Base-by-base conservation (phyloP, 2,797 vertebrate species). In the Sebastes vulpes region DNA sequence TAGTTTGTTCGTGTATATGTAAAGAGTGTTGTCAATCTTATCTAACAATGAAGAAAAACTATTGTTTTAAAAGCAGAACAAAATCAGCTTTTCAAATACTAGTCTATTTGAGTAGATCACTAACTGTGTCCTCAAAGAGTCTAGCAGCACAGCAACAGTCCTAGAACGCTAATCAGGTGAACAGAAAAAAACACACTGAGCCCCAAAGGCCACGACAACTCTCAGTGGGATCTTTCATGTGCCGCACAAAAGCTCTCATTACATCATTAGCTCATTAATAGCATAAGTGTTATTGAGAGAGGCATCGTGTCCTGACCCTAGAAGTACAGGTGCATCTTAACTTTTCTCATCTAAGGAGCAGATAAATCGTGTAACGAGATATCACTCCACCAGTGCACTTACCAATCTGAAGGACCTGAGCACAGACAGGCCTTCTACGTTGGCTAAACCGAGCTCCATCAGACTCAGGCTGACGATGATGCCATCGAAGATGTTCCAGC, bases 401-500 rank as follows among this genome's bases (percentile, higher is more conserved):
- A 99, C 99, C 98, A 99, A 84, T 94, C 99, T 91, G 80, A 99
- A 99, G 56, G 99, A 99, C 84, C 99, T 95, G 72, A 99, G 97
- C 75, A 99, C 98, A 54, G 98, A 99, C 70, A 99, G 94, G 76
- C 98, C 98, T 92, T 99, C 98, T 4, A 99, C 98, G 5, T 98
- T 98, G 75, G 97, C 95, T 92, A 99, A 93, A 42, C 97, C 97
- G 21, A 99, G 96, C 92, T 99, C 99, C 96, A 99, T 98, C 92
- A 99, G 96, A 90, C 98, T 99, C 85, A 99, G 96, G 76, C 98
- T 98, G 35, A 99, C 98, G 8, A 99, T 99, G 82, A 99, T 97
- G 75, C 97, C 96, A 69, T 99, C 98, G 85, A 99, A 99, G 91
- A 99, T 99, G 95, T 99, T 99, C 98, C 98, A 99, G 5, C 98